Conservation (phyloP, 2,888 invertebrate genomes). For the Pediacus dermestoides region DNA sequence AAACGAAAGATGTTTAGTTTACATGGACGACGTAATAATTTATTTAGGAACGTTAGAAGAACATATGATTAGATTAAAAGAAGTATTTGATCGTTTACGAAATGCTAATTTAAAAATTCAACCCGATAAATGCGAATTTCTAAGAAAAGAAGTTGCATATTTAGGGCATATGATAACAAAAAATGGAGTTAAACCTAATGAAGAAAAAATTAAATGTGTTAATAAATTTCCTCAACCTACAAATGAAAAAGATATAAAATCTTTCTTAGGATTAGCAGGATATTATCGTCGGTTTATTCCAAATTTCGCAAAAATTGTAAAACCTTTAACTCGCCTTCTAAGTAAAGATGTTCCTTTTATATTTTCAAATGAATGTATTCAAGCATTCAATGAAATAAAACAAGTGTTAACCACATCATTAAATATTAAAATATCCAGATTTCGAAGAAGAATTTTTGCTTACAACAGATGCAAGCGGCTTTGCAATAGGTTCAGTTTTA, state of each 20-base stretch:
- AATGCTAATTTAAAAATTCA: neutral
- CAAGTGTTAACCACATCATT: neutral
- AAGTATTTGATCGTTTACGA: neutral
- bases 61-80: neutral
- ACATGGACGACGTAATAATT: conserved; percentile 1
- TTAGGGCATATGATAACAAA: neutral
- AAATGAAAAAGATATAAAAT: neutral
- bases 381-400: too few species aligned
- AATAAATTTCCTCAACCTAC: too few species aligned
- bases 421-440: conserved; percentile 10
- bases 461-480: conserved; percentile 13
- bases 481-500: conserved; percentile 12
- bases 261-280: neutral
- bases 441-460: conserved; percentile 13
- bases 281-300: neutral
- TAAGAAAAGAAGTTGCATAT: neutral
- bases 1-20: conserved; percentile 2
- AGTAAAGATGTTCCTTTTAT: too few species aligned
- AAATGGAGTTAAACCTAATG: neutral
- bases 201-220: neutral
- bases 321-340: neutral
- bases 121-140: neutral
- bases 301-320: conserved; percentile 1
- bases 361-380: too few species aligned
- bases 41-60: too few species aligned